These are phyloP conservation scores for Axis porcinus DNA, from an alignment of 2,113 vertebrate genomes.

Conservation along the genomic window DNA sequence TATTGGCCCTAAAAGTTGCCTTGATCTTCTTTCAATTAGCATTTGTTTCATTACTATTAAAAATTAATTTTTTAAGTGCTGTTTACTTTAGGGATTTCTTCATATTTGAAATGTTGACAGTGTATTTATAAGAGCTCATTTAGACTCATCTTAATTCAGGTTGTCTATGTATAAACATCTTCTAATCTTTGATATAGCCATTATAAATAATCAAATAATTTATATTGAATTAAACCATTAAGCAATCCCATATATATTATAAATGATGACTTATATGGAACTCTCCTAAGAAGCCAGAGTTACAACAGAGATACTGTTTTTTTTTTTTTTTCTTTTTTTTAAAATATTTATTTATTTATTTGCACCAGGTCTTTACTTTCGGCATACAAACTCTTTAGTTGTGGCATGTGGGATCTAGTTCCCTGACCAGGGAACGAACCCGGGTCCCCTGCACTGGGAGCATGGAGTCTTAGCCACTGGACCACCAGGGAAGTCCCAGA, in stretches of 20 bases:
- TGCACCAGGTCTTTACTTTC: no score
- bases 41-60: neutral
- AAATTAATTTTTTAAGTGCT: neutral
- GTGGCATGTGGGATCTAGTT: no score
- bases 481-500: no score
- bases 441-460: no score
- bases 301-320: neutral
- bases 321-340: no score
- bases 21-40: neutral
- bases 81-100: neutral
- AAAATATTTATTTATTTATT: no score
- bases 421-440: no score
- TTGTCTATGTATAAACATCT: neutral
- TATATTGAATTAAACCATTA: neutral
- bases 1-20: neutral
- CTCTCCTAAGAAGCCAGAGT: neutral
- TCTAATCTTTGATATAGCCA: neutral
- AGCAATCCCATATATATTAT: neutral
- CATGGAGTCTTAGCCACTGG: no score
- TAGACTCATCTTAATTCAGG: neutral
- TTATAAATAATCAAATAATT: neutral
- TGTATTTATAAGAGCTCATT: neutral
- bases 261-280: neutral
- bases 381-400: no score
- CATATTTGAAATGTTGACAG: neutral